These are phyloP conservation scores for Drosophila cracens DNA, from an alignment of 2,888 invertebrate species.

Conservation along the genomic window DNA sequence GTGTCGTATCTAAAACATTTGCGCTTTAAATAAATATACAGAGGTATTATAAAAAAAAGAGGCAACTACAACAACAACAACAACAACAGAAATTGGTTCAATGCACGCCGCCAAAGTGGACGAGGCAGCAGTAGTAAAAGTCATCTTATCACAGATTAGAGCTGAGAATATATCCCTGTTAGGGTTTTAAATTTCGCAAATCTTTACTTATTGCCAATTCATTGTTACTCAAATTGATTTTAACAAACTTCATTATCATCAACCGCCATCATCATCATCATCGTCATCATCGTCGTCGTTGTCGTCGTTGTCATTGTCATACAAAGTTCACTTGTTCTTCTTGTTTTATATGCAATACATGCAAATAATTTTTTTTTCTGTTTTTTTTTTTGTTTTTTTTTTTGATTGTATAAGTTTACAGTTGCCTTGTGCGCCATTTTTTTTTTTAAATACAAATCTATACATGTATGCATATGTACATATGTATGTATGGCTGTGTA, in stretches of 20 bases:
- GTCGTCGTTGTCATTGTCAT: conserved; percentile 52
- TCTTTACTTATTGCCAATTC: conserved; percentile 10
- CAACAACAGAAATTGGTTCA: conserved; percentile 67
- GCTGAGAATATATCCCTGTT: conserved; percentile 10
- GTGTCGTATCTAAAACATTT: conserved; percentile 79
- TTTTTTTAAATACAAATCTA: conserved; percentile 50
- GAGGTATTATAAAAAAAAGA: conserved; percentile 74
- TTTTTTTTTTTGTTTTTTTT: conserved; percentile 30
- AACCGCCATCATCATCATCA: conserved; percentile 4
- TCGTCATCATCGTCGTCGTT: not conserved
- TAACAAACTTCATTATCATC: conserved; percentile 14
- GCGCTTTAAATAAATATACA: conserved; percentile 80
- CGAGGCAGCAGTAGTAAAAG: conserved; percentile 11
- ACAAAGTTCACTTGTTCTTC: conserved; percentile 74
- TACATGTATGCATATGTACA: conserved; percentile 21
- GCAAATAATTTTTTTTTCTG: conserved; percentile 41
- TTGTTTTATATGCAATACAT: conserved; percentile 46
- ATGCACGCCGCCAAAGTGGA: conserved; percentile 72
- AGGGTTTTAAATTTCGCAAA: not conserved
- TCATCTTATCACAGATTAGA: conserved; percentile 51
- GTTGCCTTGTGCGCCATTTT: conserved; percentile 77
- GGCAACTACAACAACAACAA: conserved; percentile 50
- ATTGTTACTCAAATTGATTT: conserved; percentile 9
- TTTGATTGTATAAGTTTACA: conserved; percentile 76
- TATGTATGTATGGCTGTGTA: conserved; percentile 21